Evolutionary conservation across 2,888 invertebrate genomes (phyloP), one percentile per base, ranked within the genome.

Genomic region (Ormyrus thymus): DNA sequence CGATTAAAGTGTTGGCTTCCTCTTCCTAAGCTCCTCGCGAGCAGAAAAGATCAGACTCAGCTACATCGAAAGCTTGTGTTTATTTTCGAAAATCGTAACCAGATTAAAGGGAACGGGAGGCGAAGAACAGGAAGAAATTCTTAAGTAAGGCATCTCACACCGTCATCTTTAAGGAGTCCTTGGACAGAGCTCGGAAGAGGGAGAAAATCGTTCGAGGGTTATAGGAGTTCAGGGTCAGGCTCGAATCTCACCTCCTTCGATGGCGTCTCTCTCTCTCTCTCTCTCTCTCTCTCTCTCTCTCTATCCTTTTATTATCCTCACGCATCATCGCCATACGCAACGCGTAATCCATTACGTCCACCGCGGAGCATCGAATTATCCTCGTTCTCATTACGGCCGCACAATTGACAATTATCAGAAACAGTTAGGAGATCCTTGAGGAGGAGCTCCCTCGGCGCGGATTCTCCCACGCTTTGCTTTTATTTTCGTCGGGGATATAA

Each of bases 151-250:
- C 71, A 81, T 84, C 82, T 83, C 81, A 82, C 82, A 75, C 84
- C 81, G 77, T 87, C 87, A 83, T 86, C 87, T 87, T 86, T 87
- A 87, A 87, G 86, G 82, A 83, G 85, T 83, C 84, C 84, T 85
- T 84, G 85, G 83, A 81, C 83, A 78, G 72, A 69, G 29, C 61
- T 62, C 56, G 78, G 75, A 64, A 53, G 71, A 68, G 68, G 11
- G 46, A 53, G 53, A 69, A 75, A 53, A 76, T 4, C 48, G 46
- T n/a, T n/a, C 15, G 58, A 43, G 72, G 75, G n/a, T 51, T 64
- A 82, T 83, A 82, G 81, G 81, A 79, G 83, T 86, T 86, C 86
- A 85, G 84, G 86, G 86, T 86, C 85, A 85, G 82, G 77, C 84
- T 79, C 80, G 74, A 61, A 79, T 75, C 78, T 83, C 65, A 75